Percentiles rank a stretch among this genome's conserved stretches.
Conservation (phyloP, 1,140 invertebrate genomes). For the Pantala flavescens region DNA sequence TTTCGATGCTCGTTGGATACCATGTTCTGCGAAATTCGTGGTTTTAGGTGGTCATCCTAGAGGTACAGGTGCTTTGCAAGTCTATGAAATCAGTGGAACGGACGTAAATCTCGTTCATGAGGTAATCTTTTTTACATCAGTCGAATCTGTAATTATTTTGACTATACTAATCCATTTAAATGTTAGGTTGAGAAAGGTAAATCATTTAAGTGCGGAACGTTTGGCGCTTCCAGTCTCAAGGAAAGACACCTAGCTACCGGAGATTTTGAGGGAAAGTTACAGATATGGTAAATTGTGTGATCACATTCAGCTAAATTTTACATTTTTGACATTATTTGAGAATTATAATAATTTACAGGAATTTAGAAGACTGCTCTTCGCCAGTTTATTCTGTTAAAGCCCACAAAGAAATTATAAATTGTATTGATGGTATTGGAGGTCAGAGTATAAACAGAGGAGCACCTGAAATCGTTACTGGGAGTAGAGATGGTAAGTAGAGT, state of each 20-base stretch:
- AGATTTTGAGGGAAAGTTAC: conserved; percentile 77
- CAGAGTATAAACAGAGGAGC: conserved; percentile 71
- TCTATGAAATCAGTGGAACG: conserved; percentile 70
- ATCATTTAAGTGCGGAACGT: conserved; percentile 87
- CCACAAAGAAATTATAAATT: conserved; percentile 82
- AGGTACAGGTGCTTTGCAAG: conserved; percentile 73
- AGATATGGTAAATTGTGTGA: conserved; percentile 55
- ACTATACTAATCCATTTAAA: conserved; percentile 18
- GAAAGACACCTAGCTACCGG: conserved; percentile 78
- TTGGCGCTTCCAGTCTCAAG: conserved; percentile 71
- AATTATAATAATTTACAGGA: conserved; percentile 44
- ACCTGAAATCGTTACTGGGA: conserved; percentile 88
- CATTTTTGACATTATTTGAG: not conserved
- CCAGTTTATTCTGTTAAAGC: conserved; percentile 74
- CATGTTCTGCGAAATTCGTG: conserved; percentile 83
- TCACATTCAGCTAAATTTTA: too few relatives aligned
- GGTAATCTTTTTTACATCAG: conserved; percentile 28
- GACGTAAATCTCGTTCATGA: conserved; percentile 61
- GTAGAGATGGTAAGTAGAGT: conserved; percentile 64
- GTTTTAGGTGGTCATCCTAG: conserved; percentile 73
- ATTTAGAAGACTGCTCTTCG: conserved; percentile 60
- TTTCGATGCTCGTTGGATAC: conserved; percentile 92
- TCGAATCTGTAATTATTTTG: not conserved
- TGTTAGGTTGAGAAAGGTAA: conserved; percentile 56
- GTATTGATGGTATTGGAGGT: conserved; percentile 88